These are phyloP conservation scores for Erythrolamprus reginae DNA, from an alignment of 2,113 vertebrate genomes.

Conservation along the genomic window DNA sequence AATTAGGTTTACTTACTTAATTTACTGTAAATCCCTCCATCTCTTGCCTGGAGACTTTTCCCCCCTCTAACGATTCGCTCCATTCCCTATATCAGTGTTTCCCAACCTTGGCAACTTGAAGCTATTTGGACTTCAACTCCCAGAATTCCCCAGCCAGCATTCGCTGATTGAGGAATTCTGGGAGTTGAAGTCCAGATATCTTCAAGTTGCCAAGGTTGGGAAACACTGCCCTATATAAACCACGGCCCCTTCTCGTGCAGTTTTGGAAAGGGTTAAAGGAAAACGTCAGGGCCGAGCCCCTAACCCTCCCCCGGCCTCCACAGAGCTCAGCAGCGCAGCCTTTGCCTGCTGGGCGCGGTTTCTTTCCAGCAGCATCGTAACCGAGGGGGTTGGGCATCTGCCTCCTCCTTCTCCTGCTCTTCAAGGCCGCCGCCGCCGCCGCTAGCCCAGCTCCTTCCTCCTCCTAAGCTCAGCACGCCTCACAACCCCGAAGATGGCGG, in stretches of 20 bases:
- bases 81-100: too few relatives aligned
- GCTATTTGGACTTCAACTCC: too few relatives aligned
- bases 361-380: neutral
- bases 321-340: neutral
- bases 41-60: neutral
- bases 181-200: too few relatives aligned
- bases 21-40: neutral
- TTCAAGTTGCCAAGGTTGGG: too few relatives aligned
- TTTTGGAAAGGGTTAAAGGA: neutral
- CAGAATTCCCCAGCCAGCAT: too few relatives aligned
- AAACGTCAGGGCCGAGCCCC: conserved; percentile 34
- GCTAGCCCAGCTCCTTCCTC: neutral
- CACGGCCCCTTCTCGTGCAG: neutral
- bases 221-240: too few relatives aligned
- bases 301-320: neutral
- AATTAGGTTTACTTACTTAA: neutral
- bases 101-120: too few relatives aligned
- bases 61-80: neutral
- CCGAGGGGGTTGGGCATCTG: neutral
- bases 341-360: neutral
- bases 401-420: neutral
- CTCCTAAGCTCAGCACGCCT: too few relatives aligned
- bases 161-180: too few relatives aligned
- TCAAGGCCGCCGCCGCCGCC: neutral
- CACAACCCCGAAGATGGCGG: conserved; percentile 58